Base-by-base conservation (phyloP, 35 echinoderm and acorn worm genomes). In the Lytechinus variegatus region DNA sequence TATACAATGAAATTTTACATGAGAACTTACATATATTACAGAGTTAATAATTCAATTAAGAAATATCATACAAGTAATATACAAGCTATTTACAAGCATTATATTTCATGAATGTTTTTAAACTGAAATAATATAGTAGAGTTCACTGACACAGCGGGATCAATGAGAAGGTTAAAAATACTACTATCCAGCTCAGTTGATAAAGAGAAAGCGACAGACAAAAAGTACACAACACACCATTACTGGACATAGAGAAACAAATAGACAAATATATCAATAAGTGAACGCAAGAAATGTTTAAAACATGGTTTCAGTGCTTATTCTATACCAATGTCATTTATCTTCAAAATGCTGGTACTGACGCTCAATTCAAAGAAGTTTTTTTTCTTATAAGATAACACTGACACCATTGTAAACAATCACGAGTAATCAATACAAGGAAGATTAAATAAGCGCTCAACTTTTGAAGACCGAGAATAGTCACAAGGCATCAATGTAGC, bases 401-500 rank as follows among this genome's bases (percentile, higher is more conserved):
- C 7, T 16, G 8, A 79, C n/a, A 24, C 66, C 66, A 21, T 44
- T n/a, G 66, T 79, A 24, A 14, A 79, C 19, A 7, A 19, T 24
- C 66, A 79, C 66, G 3, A 79, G 66, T 19, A 79, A 79, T 16
- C 19, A 6, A 79, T 24, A n/a, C 66, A 79, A 79, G 66, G 66
- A 79, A 79, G 66, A 79, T 14, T 44, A 44, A 1, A 44, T 44
- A 27, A 79, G 66, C 66, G n/a, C n/a, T 79, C 11, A 6, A 79
- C 4, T 24, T 79, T 7, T 79, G 66, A 79, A 79, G 66, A 79
- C 66, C 66, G 6, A 4, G 19, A 79, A 79, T 7, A 21, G 66
- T 79, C 66, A 79, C 66, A 79, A 79, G 66, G 66, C 66, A 79
- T 79, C 66, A 79, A 79, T 79, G 66, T 79, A 79, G 66, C 66